Evolutionary conservation across 1,140 invertebrate genomes (phyloP), one percentile per base, ranked within the genome.

Genomic region (Hetaerina americana): DNA sequence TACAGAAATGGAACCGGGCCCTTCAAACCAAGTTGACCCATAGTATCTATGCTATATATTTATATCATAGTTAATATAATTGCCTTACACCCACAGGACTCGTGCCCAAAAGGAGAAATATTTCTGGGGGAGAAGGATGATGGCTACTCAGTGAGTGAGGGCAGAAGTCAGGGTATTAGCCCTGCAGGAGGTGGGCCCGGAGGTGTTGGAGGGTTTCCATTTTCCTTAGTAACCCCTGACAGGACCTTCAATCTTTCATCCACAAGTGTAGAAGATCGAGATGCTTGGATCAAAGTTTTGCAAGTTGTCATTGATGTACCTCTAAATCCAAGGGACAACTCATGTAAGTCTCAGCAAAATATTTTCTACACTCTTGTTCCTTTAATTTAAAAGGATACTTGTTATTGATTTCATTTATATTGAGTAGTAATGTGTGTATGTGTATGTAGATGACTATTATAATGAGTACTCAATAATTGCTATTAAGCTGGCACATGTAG

Each of bases 51-150:
- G n/a, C n/a, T n/a, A n/a, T n/a, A n/a, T n/a, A n/a, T n/a, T n/a
- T n/a, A n/a, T n/a, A n/a, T n/a, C n/a, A n/a, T n/a, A n/a, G n/a
- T n/a, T n/a, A 57, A 57, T 12, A 57, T 12, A 57, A 57, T 31
- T 74, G 69, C 70, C 49, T 26, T 74, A 26, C 77, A 67, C 1
- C 73, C 80, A 6, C 76, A 87, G 84, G 91, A 93, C 79, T 90
- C 93, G 0, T 90, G 92, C 82, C 91, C 94, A 0, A 95, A 94
- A 83, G 93, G 93, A 72, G 93, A 96, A 84, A 92, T 96, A 73
- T 95, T 94, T 80, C 82, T 96, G 74, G 91, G 94, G 10, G 86
- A 93, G 76, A 83, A 83, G 78, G 85, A 87, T 70, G 90, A 92
- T 74, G 90, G 90, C 1, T 95, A 90, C 78, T 85, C 84, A 68